Percentiles rank a stretch among this genome's conserved stretches.
Conservation (phyloP, 2,113 vertebrate genomes). For the Leptobrachium leishanense region DNA sequence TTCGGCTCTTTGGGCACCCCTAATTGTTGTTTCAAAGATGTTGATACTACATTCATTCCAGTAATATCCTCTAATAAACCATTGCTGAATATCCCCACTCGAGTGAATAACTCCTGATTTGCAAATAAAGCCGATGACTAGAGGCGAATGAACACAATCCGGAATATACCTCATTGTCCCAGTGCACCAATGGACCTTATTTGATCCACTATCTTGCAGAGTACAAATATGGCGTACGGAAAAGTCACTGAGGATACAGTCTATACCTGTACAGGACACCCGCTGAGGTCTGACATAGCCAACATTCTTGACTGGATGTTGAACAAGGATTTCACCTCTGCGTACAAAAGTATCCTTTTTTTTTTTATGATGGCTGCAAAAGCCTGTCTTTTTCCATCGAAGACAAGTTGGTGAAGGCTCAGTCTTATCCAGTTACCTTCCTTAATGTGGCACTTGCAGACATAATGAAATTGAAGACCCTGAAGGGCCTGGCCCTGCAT, state of each 20-base stretch:
- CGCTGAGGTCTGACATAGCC: slow-evolving; percentile 89
- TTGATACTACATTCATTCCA: too few species aligned
- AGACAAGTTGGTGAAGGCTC: too few species aligned
- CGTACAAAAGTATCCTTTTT: slow-evolving; percentile 88
- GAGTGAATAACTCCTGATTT: too few species aligned
- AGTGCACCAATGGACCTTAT: too few species aligned
- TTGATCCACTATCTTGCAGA: slow-evolving; percentile 65
- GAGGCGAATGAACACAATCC: too few species aligned
- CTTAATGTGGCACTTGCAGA: slow-evolving; percentile 63
- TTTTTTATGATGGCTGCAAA: too few species aligned
- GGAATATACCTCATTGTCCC: too few species aligned
- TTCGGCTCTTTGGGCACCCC: too few species aligned
- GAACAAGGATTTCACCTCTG: slow-evolving; percentile 88
- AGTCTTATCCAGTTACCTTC: background rate
- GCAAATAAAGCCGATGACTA: too few species aligned
- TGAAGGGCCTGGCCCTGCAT: slow-evolving; percentile 92
- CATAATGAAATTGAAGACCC: slow-evolving; percentile 85
- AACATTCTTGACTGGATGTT: slow-evolving; percentile 97
- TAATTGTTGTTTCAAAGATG: too few species aligned
- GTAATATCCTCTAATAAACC: too few species aligned
- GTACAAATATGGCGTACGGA: slow-evolving; percentile 90
- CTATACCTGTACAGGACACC: slow-evolving; percentile 94
- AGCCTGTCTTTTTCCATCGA: background rate
- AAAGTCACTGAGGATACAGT: slow-evolving; percentile 89
- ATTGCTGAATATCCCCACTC: too few species aligned